Evolutionary conservation across 1,140 invertebrate species (phyloP), one percentile per base, ranked within the genome.

Genomic region (Ceratitis capitata): DNA sequence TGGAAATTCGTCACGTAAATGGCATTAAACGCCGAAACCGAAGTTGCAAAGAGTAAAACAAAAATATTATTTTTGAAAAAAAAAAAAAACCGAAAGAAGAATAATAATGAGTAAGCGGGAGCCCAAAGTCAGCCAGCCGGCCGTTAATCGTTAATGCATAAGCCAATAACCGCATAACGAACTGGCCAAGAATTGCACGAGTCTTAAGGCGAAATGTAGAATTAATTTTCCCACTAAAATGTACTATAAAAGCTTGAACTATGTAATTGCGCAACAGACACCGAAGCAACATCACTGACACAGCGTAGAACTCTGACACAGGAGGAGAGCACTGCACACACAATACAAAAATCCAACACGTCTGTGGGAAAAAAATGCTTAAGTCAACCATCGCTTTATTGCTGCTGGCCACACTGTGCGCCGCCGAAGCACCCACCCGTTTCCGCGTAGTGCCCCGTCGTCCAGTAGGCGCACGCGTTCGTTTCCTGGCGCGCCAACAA

Each of bases 371-470:
- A n/a, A 26, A 23, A 83, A 83, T 83, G 82, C 53, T 83, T 29
- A 83, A 83, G 32, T 14, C 26, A 83, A 32, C n/a, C 26, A 29
- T 35, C 32, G 26, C 5, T 32, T 19, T 83, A 6, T 26, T 83
- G 32, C 32, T 83, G 47, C 47, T 53, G 14, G 47, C 26, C 19
- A 26, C 47, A 35, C 16, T 83, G 14, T 83, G 82, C 32, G 47
- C n/a, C 45, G 84, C 26, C 61, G 58, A 82, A 16, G 32, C 58
- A 14, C 19, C 83, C 4, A 78, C 69, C 53, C 85, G 82, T 89
- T 90, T 89, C 88, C 89, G 90, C 86, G 86, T 88, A 82, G 89
- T 35, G 83, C 23, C 85, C 88, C 88, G 89, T 88, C 88, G 89
- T 87, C 88, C 51, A 16, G 53, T 9, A 16, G 61, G 14, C 32